Conservation (phyloP, 2,888 invertebrate species). For the Platycheirus albimanus region DNA sequence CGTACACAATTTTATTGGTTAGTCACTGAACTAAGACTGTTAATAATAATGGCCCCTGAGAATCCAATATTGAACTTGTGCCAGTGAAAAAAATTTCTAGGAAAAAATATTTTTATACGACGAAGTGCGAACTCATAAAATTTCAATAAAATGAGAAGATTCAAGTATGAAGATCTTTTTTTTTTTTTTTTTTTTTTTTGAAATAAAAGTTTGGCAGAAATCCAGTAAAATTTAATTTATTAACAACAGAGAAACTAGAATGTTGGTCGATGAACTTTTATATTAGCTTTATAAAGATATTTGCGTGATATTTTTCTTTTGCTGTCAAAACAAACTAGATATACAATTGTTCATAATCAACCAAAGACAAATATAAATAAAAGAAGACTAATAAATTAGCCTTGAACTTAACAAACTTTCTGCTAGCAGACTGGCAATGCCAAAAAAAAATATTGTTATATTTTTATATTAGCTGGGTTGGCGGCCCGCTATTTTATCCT, state of each 20-base stretch:
- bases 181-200: not conserved
- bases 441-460: too few relatives aligned
- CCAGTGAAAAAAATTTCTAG: slow-evolving; percentile 1
- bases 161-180: not conserved
- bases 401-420: slow-evolving; percentile 20
- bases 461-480: too few relatives aligned
- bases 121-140: slow-evolving; percentile 26
- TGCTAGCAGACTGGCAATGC: not conserved
- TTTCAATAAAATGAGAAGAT: too few relatives aligned
- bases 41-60: too few relatives aligned
- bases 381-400: not conserved
- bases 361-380: not conserved
- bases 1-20: too few relatives aligned
- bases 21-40: too few relatives aligned
- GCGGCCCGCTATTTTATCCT: too few relatives aligned
- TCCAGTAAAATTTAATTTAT: slow-evolving; percentile 3
- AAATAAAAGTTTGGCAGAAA: slow-evolving; percentile 11
- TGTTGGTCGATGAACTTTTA: slow-evolving; percentile 30
- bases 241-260: not conserved
- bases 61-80: not conserved
- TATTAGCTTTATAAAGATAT: not conserved
- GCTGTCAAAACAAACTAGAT: slow-evolving; percentile 2
- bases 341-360: not conserved
- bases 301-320: not conserved
- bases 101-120: slow-evolving; percentile 4